These are phyloP conservation scores for Bettongia penicillata DNA, from an alignment of 2,113 vertebrate genomes.

Conservation along the genomic window DNA sequence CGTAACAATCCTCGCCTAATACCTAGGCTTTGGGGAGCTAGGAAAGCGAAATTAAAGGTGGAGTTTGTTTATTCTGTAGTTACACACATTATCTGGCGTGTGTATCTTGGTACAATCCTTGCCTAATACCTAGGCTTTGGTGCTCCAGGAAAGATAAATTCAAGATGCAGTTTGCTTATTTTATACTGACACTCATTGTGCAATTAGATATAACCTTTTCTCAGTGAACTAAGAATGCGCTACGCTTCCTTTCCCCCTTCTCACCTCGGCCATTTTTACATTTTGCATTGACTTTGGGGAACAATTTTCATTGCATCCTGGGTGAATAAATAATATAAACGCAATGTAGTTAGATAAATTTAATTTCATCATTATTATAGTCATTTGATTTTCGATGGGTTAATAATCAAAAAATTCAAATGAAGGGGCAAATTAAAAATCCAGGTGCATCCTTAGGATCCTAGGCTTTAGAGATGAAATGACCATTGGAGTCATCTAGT, in stretches of 20 bases:
- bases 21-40: constrained; percentile 80
- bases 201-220: constrained; percentile 81
- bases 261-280: constrained; percentile 41
- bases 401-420: constrained; percentile 32
- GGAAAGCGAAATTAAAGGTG: constrained; percentile 82
- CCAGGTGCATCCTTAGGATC: neutral
- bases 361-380: constrained; percentile 47
- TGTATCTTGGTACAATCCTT: constrained; percentile 75
- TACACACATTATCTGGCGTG: constrained; percentile 83
- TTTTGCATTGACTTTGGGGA: constrained; percentile 67
- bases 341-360: constrained; percentile 35
- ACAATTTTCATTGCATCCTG: constrained; percentile 66
- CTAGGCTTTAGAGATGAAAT: neutral
- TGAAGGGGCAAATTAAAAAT: constrained; percentile 17
- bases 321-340: constrained; percentile 61
- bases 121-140: constrained; percentile 83
- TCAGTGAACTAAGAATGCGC: constrained; percentile 61
- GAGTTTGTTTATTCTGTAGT: constrained; percentile 78
- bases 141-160: constrained; percentile 81
- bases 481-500: neutral
- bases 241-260: constrained; percentile 48
- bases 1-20: constrained; percentile 74
- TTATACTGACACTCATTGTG: constrained; percentile 60
- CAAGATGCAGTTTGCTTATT: constrained; percentile 79
- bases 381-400: constrained; percentile 39